phyloP scores from a whole-genome alignment of 2,113 vertebrate genomes.

The Genyomyrus donnyi region DNA sequence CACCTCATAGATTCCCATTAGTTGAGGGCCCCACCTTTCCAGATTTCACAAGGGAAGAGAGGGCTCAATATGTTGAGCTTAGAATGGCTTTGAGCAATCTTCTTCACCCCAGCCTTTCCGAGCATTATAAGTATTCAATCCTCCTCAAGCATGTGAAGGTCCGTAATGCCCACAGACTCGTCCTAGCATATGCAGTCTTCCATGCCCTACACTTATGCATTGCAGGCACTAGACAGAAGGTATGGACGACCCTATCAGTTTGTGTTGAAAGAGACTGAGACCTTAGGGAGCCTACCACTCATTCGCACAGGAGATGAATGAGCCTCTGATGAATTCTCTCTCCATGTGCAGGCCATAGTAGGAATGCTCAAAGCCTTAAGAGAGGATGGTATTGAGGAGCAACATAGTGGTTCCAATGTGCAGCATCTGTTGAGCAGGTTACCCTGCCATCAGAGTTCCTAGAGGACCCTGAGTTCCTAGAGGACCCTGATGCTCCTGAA shows the following conservation, averaged over 20 bases:
- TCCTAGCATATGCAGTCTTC: not conserved
- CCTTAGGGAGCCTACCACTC: not conserved
- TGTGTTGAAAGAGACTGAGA: not conserved
- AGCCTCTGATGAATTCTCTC: not conserved
- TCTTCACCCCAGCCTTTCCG: not conserved
- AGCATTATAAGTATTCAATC: not conserved
- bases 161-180: not conserved
- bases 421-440: not conserved
- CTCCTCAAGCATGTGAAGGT: not conserved
- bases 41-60: not conserved
- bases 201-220: not conserved
- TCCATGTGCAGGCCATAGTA: not conserved
- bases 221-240: not conserved
- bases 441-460: too few relatives aligned
- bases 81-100: not conserved
- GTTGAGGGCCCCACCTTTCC: not conserved
- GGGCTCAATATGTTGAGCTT: not conserved
- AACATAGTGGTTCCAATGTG: not conserved
- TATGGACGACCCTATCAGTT: not conserved
- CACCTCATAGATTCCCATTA: not conserved
- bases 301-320: not conserved
- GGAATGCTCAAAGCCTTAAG: not conserved
- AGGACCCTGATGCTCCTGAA: too few relatives aligned
- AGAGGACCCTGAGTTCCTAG: too few relatives aligned
- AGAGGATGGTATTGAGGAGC: not conserved